A percentile compares a stretch with the other conserved stretches of the same genome.
These are phyloP conservation scores for Eupithecia exiguata DNA, from an alignment of 2,888 invertebrate species.

Conservation along the genomic window DNA sequence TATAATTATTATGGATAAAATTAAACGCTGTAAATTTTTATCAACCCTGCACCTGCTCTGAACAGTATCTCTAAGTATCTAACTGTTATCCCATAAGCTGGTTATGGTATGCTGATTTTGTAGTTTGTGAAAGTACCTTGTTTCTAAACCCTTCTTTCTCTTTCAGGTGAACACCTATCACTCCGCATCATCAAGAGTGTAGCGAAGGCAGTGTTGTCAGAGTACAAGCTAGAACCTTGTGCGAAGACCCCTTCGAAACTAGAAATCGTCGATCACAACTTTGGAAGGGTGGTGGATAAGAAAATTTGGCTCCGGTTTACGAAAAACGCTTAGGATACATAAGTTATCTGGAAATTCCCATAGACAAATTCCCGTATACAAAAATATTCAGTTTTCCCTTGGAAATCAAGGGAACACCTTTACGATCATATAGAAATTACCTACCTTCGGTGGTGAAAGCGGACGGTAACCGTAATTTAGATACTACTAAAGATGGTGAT, in stretches of 20 bases:
- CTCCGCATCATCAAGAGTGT: slow-evolving; percentile 62
- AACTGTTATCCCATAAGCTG: too few relatives aligned
- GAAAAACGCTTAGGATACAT: slow-evolving; percentile 31
- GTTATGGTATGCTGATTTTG: neutral
- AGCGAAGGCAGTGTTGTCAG: slow-evolving; percentile 56
- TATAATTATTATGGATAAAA: too few relatives aligned
- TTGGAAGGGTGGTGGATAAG: slow-evolving; percentile 61
- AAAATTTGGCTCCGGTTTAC: slow-evolving; percentile 71
- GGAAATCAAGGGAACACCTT: neutral
- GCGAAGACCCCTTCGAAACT: slow-evolving; percentile 59
- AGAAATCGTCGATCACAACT: slow-evolving; percentile 64
- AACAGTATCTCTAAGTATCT: neutral
- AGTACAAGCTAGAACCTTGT: slow-evolving; percentile 60
- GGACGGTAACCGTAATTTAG: neutral
- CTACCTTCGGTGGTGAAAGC: neutral
- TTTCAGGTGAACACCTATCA: slow-evolving; percentile 72
- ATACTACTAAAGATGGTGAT: neutral
- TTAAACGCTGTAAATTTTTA: too few relatives aligned
- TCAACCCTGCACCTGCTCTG: neutral
- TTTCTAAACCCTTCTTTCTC: slow-evolving; percentile 21
- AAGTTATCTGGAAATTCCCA: neutral
- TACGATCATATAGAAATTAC: neutral
- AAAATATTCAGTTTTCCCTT: neutral
- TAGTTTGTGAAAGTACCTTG: neutral
- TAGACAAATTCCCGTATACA: neutral